Percentiles rank a stretch among this genome's conserved stretches.
Conservation (phyloP, 2,797 vertebrate species). For the Etheostoma perlongum region DNA sequence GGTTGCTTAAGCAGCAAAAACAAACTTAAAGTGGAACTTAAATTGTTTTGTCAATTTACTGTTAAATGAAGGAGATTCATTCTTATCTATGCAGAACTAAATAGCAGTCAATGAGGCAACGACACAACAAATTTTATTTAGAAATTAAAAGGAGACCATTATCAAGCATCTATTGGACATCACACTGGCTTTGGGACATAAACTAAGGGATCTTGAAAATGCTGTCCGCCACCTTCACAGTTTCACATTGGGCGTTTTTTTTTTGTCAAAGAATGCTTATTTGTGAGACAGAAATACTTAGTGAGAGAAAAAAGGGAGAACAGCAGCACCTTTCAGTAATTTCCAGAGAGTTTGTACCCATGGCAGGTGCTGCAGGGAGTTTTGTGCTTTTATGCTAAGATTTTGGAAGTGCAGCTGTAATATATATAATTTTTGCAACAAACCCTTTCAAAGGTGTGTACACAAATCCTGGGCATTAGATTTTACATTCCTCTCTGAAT, state of each 20-base stretch:
- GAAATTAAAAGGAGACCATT: not conserved
- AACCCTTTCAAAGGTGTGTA: constrained; percentile 48
- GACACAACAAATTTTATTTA: constrained; percentile 11
- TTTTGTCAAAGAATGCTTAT: constrained; percentile 24
- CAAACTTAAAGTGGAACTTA: constrained; percentile 28
- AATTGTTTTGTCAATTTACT: constrained; percentile 28
- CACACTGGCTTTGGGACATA: constrained; percentile 32
- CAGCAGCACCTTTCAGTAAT: constrained; percentile 20
- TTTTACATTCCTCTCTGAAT: constrained; percentile 57
- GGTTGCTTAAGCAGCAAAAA: constrained; percentile 21
- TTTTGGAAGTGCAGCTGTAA: constrained; percentile 46
- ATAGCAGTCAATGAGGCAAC: constrained; percentile 22
- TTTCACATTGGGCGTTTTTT: constrained; percentile 8
- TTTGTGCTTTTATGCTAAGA: constrained; percentile 53
- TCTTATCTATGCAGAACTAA: constrained; percentile 31
- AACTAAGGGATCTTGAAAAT: constrained; percentile 39
- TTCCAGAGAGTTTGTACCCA: constrained; percentile 37
- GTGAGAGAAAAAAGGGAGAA: constrained; percentile 16
- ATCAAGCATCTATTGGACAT: constrained; percentile 15
- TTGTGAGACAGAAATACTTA: constrained; percentile 25
- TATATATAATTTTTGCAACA: constrained; percentile 64
- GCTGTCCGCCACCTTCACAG: constrained; percentile 7
- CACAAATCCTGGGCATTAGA: constrained; percentile 57
- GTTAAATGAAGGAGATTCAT: constrained; percentile 28
- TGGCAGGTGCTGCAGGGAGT: constrained; percentile 16